Evolutionary conservation across 2,797 vertebrate species (phyloP).

Genomic region (Ibycter americanus): DNA sequence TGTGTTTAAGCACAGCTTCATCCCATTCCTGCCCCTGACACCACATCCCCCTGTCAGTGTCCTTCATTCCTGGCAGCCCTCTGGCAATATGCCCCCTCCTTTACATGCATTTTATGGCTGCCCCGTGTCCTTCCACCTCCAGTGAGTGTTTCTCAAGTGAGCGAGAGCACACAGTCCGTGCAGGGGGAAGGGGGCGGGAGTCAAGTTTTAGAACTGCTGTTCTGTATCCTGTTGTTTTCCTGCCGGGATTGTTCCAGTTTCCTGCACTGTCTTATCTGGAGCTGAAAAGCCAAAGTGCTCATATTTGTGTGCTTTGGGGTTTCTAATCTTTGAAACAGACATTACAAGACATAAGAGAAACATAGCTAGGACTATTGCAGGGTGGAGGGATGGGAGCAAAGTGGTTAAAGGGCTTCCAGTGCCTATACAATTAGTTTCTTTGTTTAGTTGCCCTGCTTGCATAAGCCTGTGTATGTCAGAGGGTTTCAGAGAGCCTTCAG

Average conservation of each 20-base stretch:
- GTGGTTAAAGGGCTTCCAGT: background rate
- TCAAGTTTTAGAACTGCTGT: conserved; percentile 1
- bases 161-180: background rate
- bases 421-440: background rate
- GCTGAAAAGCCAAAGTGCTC: background rate
- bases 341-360: background rate
- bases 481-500: background rate
- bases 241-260: conserved; percentile 41
- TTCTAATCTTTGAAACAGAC: background rate
- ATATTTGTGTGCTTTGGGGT: background rate
- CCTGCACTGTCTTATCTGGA: conserved; percentile 61
- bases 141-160: background rate
- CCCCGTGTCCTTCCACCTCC: background rate
- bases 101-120: background rate
- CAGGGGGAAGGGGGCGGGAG: background rate
- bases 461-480: background rate
- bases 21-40: background rate
- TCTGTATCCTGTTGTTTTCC: conserved; percentile 66
- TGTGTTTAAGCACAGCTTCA: background rate
- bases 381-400: background rate
- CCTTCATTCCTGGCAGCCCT: background rate
- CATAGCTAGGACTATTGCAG: background rate
- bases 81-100: background rate
- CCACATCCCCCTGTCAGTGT: background rate
- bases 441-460: background rate